A percentile compares a stretch with the other conserved stretches of the same genome.
Evolutionary conservation across 2,797 vertebrate genomes (phyloP).

Genomic region (Sebastes umbrosus): DNA sequence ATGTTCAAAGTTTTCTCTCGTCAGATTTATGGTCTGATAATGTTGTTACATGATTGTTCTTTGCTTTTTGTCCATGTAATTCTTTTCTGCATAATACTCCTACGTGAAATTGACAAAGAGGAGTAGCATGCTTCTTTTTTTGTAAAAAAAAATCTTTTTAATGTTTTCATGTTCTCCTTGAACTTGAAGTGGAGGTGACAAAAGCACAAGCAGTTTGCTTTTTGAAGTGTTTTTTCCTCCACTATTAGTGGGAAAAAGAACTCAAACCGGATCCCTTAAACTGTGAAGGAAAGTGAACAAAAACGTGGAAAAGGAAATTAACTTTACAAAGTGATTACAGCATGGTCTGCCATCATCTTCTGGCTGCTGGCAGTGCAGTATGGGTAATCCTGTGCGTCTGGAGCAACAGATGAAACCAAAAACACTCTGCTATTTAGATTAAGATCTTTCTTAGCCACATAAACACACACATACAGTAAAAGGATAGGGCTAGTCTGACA

Average conservation of each 20-base stretch:
- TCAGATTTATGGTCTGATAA: not conserved
- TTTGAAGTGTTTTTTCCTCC: not conserved
- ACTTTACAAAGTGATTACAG: not conserved
- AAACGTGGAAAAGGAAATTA: not conserved
- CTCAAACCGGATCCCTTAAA: not conserved
- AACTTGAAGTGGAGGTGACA: conserved; percentile 3
- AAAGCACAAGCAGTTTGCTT: conserved; percentile 7
- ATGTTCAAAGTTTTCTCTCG: not conserved
- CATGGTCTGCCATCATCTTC: not conserved
- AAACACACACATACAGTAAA: not conserved
- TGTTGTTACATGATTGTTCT: not conserved
- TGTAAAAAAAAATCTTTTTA: not conserved
- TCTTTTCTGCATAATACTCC: not conserved
- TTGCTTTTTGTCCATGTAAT: not conserved
- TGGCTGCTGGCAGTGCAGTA: conserved; percentile 32
- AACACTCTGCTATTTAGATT: conserved; percentile 22
- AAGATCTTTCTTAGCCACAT: conserved; percentile 3
- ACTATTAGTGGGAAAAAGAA: not conserved
- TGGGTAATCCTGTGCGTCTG: conserved; percentile 55
- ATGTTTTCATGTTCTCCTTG: not conserved
- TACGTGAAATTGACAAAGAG: not conserved
- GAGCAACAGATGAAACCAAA: conserved; percentile 45
- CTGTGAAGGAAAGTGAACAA: conserved; percentile 32
- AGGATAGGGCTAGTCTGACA: conserved; percentile 9
- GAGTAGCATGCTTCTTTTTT: not conserved